phyloP scores from a whole-genome alignment of 2,797 vertebrate species.

The Lemur catta region DNA sequence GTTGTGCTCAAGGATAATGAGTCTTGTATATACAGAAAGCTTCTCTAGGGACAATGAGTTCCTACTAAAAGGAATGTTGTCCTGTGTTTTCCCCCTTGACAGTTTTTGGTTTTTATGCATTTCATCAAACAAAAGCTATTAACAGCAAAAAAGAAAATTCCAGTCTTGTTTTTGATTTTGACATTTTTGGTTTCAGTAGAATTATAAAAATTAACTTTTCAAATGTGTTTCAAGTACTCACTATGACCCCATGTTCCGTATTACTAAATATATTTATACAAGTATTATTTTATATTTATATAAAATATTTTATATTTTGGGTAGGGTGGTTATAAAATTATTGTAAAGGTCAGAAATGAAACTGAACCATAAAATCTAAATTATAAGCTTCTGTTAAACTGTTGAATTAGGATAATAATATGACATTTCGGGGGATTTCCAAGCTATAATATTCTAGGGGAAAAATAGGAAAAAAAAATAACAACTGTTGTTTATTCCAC shows the following conservation, averaged over 20 bases:
- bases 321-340: constrained; percentile 78
- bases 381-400: constrained; percentile 69
- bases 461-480: background rate
- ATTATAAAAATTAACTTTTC: constrained; percentile 74
- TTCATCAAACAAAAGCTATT: constrained; percentile 56
- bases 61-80: constrained; percentile 40
- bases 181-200: constrained; percentile 67
- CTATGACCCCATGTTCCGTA: constrained; percentile 61
- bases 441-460: constrained; percentile 43
- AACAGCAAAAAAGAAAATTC: constrained; percentile 37
- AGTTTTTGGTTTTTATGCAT: background rate
- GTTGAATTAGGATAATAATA: constrained; percentile 76
- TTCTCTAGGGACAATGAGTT: constrained; percentile 56
- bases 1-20: background rate
- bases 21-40: background rate
- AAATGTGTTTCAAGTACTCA: constrained; percentile 74
- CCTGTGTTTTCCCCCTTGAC: background rate
- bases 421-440: constrained; percentile 71
- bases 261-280: constrained; percentile 72
- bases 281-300: constrained; percentile 62
- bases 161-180: constrained; percentile 59
- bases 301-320: constrained; percentile 63
- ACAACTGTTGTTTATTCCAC: background rate
- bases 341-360: constrained; percentile 68
- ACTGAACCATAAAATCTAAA: constrained; percentile 79